Base-by-base conservation (phyloP, 2,888 invertebrate species). In the Campoletis raptor region DNA sequence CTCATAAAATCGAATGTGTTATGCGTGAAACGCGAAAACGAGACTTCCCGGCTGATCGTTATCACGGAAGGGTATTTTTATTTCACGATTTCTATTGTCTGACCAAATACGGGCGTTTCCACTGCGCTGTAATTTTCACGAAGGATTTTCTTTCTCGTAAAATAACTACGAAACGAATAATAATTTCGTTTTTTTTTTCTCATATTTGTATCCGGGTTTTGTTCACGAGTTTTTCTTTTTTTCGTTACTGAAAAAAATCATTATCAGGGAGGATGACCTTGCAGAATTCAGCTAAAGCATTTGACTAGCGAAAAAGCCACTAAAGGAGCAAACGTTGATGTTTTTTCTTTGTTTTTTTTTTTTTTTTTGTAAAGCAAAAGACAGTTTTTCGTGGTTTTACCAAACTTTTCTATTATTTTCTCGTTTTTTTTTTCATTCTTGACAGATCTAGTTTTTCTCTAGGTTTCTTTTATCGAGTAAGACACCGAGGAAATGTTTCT, bases 311-410 rank as follows among this genome's bases (percentile, higher is more conserved):
- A 24, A 79, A 76, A 81, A 67, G 73, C 86, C 40, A 73, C 54
- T 80, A 72, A 54, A 45, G 70, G 77, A 72, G 48, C 36, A 83
- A 37, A 72, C 48, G 30, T 24, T 24, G 21, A 5, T 57, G 12
- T 57, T 30, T 30, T n/a, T n/a, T n/a, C n/a, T n/a, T n/a, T n/a
- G n/a, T n/a, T n/a, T 57, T 18, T 73, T 81, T 69, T 48, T 21
- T 61, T 24, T 36, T 77, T 52, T 78, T 57, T 48, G 69, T 45
- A 77, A 85, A 85, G 82, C 82, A 83, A 70, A 85, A 85, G 72
- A 81, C 87, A 70, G 15, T 52, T 81, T 73, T 54, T 66, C 61
- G 57, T 70, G n/a, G 61, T 77, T 83, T 84, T 78, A 24, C 76
- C 64, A 24, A 73, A 64, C 45, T 24, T 30, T 81, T 85, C 83